phyloP scores from a whole-genome alignment of 2,113 vertebrate species.

The Perognathus longimembris region DNA sequence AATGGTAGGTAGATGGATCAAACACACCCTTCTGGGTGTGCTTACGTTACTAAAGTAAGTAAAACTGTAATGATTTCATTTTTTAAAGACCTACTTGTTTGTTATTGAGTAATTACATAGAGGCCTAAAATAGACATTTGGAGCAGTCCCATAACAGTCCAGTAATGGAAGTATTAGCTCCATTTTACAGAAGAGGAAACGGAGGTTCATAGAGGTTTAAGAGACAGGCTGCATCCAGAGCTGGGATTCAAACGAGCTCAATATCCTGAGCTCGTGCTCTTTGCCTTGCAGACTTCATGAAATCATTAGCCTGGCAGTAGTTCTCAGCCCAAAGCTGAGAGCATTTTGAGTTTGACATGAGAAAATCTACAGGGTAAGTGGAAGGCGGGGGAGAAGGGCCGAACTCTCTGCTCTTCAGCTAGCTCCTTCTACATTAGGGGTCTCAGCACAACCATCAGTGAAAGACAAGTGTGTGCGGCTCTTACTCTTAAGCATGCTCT shows the following conservation, averaged over 20 bases:
- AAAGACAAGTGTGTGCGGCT: background rate
- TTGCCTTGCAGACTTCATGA: background rate
- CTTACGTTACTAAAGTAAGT: background rate
- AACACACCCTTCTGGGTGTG: background rate
- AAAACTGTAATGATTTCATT: background rate
- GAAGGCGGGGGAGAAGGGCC: background rate
- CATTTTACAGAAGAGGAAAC: conserved; percentile 22
- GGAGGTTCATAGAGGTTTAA: background rate
- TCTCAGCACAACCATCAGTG: background rate
- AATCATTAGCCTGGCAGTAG: background rate
- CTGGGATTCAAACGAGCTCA: background rate
- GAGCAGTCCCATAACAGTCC: background rate
- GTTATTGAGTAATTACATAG: rapidly evolving
- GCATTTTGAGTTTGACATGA: background rate
- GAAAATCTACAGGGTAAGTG: background rate
- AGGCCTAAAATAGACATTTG: background rate
- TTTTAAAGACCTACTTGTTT: background rate
- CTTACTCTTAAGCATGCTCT: background rate
- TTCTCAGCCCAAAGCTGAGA: background rate
- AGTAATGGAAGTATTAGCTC: background rate
- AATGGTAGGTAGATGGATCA: background rate
- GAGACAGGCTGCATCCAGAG: background rate
- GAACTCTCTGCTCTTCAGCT: rapidly evolving
- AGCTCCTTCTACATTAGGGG: background rate
- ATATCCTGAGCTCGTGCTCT: background rate